phyloP scores from a whole-genome alignment of 2,113 vertebrate species.

The Pterocles gutturalis region DNA sequence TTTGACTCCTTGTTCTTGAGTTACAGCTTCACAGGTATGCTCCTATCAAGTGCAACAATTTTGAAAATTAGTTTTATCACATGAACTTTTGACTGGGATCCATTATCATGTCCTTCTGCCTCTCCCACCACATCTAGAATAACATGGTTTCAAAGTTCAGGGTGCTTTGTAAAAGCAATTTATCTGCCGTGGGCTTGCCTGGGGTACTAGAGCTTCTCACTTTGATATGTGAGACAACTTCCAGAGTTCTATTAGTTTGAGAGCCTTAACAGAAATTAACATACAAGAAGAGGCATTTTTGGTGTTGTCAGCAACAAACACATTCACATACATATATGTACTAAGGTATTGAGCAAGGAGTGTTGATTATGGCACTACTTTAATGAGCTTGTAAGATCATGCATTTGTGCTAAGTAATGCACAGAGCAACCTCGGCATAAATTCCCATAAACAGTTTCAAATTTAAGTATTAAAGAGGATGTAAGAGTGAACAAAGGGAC shows the following conservation, averaged over 20 bases:
- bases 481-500: background rate
- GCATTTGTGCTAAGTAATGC: background rate
- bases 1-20: background rate
- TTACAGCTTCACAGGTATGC: background rate
- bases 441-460: background rate
- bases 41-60: constrained; percentile 16
- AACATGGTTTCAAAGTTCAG: constrained; percentile 50
- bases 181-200: background rate
- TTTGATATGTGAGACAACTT: background rate
- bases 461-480: background rate
- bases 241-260: background rate
- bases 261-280: background rate
- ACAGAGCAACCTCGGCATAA: background rate
- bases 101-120: constrained; percentile 26
- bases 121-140: constrained; percentile 11
- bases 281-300: background rate
- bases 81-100: constrained; percentile 62
- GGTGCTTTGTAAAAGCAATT: constrained; percentile 33
- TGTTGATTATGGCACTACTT: background rate
- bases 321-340: background rate
- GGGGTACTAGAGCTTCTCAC: background rate
- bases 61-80: constrained; percentile 28
- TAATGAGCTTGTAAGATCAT: background rate
- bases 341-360: background rate
- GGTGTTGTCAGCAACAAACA: background rate